A percentile compares a stretch with the other conserved stretches of the same genome.
phyloP scores from a whole-genome alignment of 2,797 vertebrate species.

The Argya squamiceps region DNA sequence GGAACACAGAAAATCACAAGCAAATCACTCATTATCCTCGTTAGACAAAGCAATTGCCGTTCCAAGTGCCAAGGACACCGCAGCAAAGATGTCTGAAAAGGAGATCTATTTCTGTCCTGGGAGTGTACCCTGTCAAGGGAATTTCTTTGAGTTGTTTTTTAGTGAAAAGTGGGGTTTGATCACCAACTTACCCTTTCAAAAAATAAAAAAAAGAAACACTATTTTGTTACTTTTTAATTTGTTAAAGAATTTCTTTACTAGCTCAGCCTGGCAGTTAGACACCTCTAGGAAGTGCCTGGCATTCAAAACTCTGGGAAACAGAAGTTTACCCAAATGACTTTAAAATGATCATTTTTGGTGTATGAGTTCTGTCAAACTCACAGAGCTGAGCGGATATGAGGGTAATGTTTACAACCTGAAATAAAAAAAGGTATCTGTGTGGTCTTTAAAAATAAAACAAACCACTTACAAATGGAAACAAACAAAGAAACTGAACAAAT shows the following conservation, averaged over 20 bases:
- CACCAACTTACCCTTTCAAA: neutral
- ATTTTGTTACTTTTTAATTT: neutral
- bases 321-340: neutral
- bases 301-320: neutral
- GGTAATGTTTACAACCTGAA: neutral
- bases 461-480: neutral
- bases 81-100: neutral
- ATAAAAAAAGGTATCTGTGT: too few species aligned
- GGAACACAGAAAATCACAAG: neutral
- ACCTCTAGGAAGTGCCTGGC: neutral
- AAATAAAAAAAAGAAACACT: rapidly evolving
- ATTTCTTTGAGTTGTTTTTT: neutral
- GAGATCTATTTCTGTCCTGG: neutral
- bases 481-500: neutral
- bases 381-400: neutral
- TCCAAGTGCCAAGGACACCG: neutral
- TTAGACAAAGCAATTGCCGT: neutral
- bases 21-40: neutral
- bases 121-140: neutral
- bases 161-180: neutral
- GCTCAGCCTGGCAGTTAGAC: neutral
- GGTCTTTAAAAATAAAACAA: neutral
- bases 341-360: neutral
- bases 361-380: neutral
- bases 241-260: neutral